phyloP scores from a whole-genome alignment of 2,113 vertebrate species.

The Sterrhoptilus dennistouni region DNA sequence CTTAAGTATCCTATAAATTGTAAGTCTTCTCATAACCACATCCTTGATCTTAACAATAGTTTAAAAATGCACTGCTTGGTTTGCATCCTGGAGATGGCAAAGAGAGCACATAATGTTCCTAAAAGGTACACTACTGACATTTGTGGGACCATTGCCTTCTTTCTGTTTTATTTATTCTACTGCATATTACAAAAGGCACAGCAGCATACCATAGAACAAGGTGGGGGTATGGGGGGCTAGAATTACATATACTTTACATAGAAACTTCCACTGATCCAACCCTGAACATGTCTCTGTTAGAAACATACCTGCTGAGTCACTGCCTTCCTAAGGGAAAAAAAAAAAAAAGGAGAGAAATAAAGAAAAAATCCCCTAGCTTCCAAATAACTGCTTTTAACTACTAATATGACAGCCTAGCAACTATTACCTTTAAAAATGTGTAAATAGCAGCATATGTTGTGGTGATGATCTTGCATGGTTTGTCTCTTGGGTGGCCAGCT shows the following conservation, averaged over 20 bases:
- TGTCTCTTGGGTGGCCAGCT: conserved; percentile 66
- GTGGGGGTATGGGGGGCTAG: too few relatives aligned
- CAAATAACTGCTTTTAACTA: conserved; percentile 38
- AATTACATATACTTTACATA: neutral
- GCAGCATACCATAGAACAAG: neutral
- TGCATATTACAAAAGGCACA: neutral
- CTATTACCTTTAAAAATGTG: conserved; percentile 64
- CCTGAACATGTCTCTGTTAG: neutral
- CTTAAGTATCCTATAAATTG: conserved; percentile 69
- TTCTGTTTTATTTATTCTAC: neutral
- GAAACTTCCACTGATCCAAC: neutral
- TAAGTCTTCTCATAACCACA: conserved; percentile 67
- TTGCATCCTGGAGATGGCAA: conserved; percentile 43
- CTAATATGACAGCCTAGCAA: conserved; percentile 41
- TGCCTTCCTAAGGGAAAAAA: neutral
- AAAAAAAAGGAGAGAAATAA: neutral
- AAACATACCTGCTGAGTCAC: conserved; percentile 58
- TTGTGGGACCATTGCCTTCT: neutral
- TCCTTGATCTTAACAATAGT: conserved; percentile 60
- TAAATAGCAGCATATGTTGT: conserved; percentile 66
- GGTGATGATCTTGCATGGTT: conserved; percentile 46
- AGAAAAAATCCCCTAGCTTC: neutral
- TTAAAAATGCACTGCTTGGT: conserved; percentile 34
- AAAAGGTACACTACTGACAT: neutral
- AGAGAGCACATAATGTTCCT: neutral